These are phyloP conservation scores for Caenorhabditis virilis DNA, from an alignment of 2,888 invertebrate species.

Conservation along the genomic window DNA sequence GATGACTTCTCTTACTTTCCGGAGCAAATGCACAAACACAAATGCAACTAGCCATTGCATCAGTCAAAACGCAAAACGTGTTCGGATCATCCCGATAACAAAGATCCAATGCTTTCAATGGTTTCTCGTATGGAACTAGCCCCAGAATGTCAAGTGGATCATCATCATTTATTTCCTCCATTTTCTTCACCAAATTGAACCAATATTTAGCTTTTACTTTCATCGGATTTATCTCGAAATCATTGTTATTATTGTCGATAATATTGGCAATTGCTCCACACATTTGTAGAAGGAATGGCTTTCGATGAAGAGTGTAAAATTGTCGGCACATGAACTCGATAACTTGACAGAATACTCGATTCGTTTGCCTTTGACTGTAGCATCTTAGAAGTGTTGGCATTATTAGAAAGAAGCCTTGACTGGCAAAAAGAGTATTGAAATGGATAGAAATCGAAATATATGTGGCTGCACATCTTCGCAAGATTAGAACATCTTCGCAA, in stretches of 20 bases:
- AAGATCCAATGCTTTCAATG: conserved; percentile 83
- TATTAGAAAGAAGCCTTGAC: conserved; percentile 83
- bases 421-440: conserved; percentile 97
- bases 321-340: conserved; percentile 98
- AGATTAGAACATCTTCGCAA: conserved; percentile 92
- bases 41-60: conserved; percentile 96
- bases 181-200: conserved; percentile 87
- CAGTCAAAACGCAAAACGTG: conserved; percentile 87
- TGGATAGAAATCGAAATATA: conserved; percentile 96
- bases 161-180: conserved; percentile 75
- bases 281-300: conserved; percentile 75
- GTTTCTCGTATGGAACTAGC: conserved; percentile 64
- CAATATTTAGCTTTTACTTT: conserved; percentile 76
- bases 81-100: conserved; percentile 98
- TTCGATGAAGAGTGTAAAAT: conserved; percentile 91
- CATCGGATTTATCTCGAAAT: conserved; percentile 84
- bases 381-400: conserved; percentile 96
- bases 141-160: conserved; percentile 84
- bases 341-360: conserved; percentile 89
- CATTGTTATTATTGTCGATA: conserved; percentile 78
- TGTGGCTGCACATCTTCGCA: conserved; percentile 90
- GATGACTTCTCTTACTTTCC: conserved; percentile 78
- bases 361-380: conserved; percentile 95
- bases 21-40: conserved; percentile 98
- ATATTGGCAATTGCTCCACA: conserved; percentile 97